Evolutionary conservation across 2,797 vertebrate species (phyloP).

Genomic region (Pampus argenteus): DNA sequence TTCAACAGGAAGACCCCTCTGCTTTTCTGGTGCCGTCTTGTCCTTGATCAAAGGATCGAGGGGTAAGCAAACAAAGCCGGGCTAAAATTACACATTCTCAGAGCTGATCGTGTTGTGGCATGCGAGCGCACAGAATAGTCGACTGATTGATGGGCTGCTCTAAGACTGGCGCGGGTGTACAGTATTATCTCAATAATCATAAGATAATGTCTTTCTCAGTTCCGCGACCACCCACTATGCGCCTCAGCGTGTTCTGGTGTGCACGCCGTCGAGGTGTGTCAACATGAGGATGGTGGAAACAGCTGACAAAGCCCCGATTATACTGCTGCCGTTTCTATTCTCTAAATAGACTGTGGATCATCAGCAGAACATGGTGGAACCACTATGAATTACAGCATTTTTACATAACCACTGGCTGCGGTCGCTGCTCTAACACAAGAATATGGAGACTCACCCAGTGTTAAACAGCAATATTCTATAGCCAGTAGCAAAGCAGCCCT

Average conservation of each 20-base stretch:
- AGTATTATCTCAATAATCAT: conserved; percentile 85
- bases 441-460: conserved; percentile 82
- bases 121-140: conserved; percentile 74
- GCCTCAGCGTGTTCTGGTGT: conserved; percentile 69
- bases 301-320: conserved; percentile 84
- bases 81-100: conserved; percentile 82
- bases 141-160: conserved; percentile 82
- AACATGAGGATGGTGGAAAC: conserved; percentile 78
- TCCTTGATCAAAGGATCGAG: conserved; percentile 79
- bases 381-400: conserved; percentile 81
- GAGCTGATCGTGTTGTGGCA: conserved; percentile 77
- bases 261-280: conserved; percentile 78
- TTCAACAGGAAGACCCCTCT: conserved; percentile 65
- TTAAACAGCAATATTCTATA: conserved; percentile 80
- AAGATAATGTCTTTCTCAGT: conserved; percentile 83
- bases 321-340: conserved; percentile 80
- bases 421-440: conserved; percentile 75
- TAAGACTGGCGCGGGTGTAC: conserved; percentile 77
- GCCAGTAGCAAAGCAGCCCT: conserved; percentile 73
- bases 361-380: conserved; percentile 80
- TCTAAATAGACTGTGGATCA: conserved; percentile 82
- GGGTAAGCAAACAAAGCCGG: conserved; percentile 80
- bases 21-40: conserved; percentile 75
- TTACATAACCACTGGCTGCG: conserved; percentile 81
- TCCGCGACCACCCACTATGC: conserved; percentile 80